A percentile compares a stretch with the other conserved stretches of the same genome.
These are phyloP conservation scores for Danio jaintianensis DNA, from an alignment of 2,797 vertebrate species.

Conservation along the genomic window DNA sequence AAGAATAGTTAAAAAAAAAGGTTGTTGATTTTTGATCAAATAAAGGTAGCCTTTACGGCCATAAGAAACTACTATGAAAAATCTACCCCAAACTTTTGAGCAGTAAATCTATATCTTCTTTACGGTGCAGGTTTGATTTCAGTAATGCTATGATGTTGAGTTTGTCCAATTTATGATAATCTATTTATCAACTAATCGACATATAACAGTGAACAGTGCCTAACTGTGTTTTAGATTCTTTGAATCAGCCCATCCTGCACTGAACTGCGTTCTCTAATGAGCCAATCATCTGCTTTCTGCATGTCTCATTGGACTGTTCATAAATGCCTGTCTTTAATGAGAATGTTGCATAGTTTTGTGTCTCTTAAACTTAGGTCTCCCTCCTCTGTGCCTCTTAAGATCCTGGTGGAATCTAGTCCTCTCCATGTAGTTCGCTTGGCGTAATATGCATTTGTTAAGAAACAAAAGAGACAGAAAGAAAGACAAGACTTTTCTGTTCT, in stretches of 20 bases:
- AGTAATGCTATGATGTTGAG: not conserved
- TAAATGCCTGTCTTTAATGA: conserved; percentile 99
- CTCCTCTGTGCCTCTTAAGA: conserved; percentile 95
- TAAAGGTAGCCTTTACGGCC: not conserved
- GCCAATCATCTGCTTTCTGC: conserved; percentile 98
- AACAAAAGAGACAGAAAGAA: conserved; percentile 65
- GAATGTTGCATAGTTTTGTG: conserved; percentile 98
- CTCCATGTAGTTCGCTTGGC: conserved; percentile 97
- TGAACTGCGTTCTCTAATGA: conserved; percentile 89
- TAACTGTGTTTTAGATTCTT: conserved; percentile 51
- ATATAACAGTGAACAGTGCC: not conserved
- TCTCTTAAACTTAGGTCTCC: conserved; percentile 96
- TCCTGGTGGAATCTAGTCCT: conserved; percentile 96
- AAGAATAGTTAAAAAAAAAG: no score
- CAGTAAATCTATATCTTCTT: not conserved
- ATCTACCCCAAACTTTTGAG: not conserved
- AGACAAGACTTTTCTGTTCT: conserved; percentile 83
- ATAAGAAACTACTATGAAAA: not conserved
- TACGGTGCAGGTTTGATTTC: not conserved
- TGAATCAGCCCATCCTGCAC: conserved; percentile 88
- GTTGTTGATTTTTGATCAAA: not conserved
- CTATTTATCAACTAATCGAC: not conserved
- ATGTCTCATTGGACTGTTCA: conserved; percentile 99
- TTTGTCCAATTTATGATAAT: not conserved
- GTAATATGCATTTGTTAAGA: conserved; percentile 85